A percentile compares a stretch with the other conserved stretches of the same genome.
Conservation (phyloP, 2,888 invertebrate species). For the Andrena hattorfiana region DNA sequence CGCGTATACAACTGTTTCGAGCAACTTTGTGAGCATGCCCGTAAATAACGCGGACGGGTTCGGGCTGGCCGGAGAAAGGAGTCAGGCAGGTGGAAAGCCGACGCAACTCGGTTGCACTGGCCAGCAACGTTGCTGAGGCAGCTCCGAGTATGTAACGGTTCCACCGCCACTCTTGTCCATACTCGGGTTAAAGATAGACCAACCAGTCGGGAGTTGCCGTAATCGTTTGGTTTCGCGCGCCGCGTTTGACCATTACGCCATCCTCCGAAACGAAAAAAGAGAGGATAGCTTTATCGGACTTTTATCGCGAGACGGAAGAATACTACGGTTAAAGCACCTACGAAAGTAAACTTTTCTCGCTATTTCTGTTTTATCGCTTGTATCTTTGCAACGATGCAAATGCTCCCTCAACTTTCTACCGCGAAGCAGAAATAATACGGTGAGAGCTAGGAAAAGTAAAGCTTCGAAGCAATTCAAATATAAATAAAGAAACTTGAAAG, state of each 20-base stretch:
- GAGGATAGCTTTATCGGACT: background rate
- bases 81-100: conserved; percentile 21
- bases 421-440: no score
- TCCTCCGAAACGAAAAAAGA: conserved; percentile 2
- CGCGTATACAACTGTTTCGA: background rate
- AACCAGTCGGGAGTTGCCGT: conserved; percentile 59
- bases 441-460: no score
- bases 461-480: no score
- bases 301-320: background rate
- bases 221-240: conserved; percentile 51
- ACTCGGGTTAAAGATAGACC: conserved; percentile 69
- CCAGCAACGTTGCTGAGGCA: conserved; percentile 7
- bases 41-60: conserved; percentile 5
- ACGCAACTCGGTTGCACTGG: conserved; percentile 30
- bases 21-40: background rate
- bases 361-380: no score
- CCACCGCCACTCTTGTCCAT: conserved; percentile 35
- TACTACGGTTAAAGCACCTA: conserved; percentile 7
- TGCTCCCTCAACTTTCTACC: no score
- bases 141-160: conserved; percentile 4
- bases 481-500: no score
- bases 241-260: background rate
- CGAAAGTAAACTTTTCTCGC: no score
- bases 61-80: background rate
- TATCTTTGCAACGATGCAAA: no score